Base-by-base conservation (phyloP, 1,140 invertebrate species). In the Pseudomyrmex pallidus region DNA sequence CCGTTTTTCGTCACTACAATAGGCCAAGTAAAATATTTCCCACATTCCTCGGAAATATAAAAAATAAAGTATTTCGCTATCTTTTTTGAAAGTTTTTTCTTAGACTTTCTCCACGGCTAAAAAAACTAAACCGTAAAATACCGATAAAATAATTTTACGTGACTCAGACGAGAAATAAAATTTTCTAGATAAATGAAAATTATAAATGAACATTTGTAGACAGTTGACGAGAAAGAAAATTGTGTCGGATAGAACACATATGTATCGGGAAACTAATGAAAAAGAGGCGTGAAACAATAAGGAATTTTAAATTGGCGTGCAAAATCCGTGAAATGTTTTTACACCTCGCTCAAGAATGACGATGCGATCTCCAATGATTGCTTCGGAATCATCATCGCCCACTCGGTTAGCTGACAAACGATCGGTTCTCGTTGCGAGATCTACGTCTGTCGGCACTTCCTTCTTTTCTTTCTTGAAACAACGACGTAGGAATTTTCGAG, bases 311-410 rank as follows among this genome's bases (percentile, higher is more conserved):
- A 74, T 62, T 17, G 66, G 74, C 83, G 85, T 87, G 86, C 82
- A 86, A 35, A 90, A 88, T 85, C 89, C 88, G 90, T 91, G 90
- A 91, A 91, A 91, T 73, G 86, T 90, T 85, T 90, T 91, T 85
- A 87, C 85, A 91, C 90, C 85, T 89, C 66, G 52, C 56, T 35
- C 35, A 20, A 10, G 57, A 48, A 74, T 88, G 84, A 89, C 74
- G 64, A 8, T 74, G 83, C 87, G 78, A 46, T 77, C 64, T 73
- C 25, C 13, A 74, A 44, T 70, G 61, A 48, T 50, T 54, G 67
- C 48, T 68, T 52, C 62, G 73, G 50, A 35, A 44, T 59, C 78
- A 44, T 59, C 78, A 68, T 52, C 72, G 25, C 59, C 46, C 52
- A 57, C 74, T 84, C 62, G 74, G 68, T 80, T 74, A 48, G 61